Evolutionary conservation across 2,797 vertebrate species (phyloP).

Genomic region (Cryptoblepharus egeriae): DNA sequence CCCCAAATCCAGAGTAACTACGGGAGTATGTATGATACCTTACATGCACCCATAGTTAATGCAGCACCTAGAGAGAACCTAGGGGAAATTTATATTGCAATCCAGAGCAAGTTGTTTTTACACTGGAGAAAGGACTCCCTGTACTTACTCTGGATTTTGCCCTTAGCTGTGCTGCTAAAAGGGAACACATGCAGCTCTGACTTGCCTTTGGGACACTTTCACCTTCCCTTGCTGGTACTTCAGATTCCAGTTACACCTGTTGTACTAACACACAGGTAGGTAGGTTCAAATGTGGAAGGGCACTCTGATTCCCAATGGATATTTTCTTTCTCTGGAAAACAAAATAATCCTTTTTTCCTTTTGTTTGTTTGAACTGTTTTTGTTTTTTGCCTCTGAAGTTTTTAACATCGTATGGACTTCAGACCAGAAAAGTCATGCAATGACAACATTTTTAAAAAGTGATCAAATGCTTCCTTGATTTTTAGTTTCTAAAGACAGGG

Average conservation of each 20-base stretch:
- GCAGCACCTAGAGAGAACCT: too few species aligned
- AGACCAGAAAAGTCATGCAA: background rate
- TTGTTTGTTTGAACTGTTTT: background rate
- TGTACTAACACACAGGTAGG: slow-evolving; percentile 1
- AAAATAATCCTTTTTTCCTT: background rate
- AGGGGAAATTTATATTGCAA: too few species aligned
- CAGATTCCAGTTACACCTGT: background rate
- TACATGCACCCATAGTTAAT: too few species aligned
- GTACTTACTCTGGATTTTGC: too few species aligned
- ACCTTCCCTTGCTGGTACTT: background rate
- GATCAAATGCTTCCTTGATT: background rate
- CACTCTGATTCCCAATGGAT: background rate
- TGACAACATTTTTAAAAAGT: accelerated
- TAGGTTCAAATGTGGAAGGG: background rate
- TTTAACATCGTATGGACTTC: background rate
- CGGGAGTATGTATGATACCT: too few species aligned
- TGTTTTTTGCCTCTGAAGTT: background rate
- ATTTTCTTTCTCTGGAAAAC: background rate
- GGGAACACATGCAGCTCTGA: background rate
- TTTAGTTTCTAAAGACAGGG: too few species aligned
- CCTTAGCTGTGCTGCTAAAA: background rate
- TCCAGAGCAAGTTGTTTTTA: too few species aligned
- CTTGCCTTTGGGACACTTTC: background rate
- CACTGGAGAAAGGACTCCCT: too few species aligned
- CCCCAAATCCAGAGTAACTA: too few species aligned